Base-by-base conservation (phyloP, 2,797 vertebrate genomes). In the Pseudopleuronectes americanus region DNA sequence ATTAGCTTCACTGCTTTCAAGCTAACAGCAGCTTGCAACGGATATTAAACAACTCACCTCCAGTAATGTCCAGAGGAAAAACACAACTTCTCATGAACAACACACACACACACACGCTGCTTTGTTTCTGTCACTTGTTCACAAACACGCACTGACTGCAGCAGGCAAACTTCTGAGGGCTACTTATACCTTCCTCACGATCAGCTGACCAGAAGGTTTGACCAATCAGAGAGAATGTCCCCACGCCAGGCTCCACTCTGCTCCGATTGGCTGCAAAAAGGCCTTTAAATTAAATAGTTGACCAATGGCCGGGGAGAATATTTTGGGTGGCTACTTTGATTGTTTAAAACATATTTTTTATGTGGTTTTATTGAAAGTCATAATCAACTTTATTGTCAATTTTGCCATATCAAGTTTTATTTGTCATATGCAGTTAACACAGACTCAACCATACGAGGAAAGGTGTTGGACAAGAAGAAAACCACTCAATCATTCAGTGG, bases 141-240 rank as follows among this genome's bases (percentile, higher is more conserved):
- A 57, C 12, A 62, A 8, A 69, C 36, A 78, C 23, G 57, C 0
- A 52, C 19, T 17, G 8, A 78, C 64, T 69, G 73, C 67, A 72
- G 16, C 36, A 1, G 41, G 6, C 0, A 49, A 65, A 72, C 6
- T 67, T 79, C 48, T 38, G 47, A 33, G 60, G 24, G 9, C 0
- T 31, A 82, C 77, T 91, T 92, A 93, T 92, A 88, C 67, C 26
- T 51, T 81, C 48, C 21, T 19, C 19, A 2, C 4, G 0, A 52
- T 83, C 90, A 85, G 87, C 82, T 88, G 88, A 86, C 79, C 13
- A 2, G 64, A 76, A 43, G 74, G 76, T 26, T 79, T 38, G 77
- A 76, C 92, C 90, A 92, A 93, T 91, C 84, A 84, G 17, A 69
- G 64, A 33, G 3, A 70, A 16, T 1, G 5, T 23, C 57, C 1